Evolutionary conservation across 2,113 vertebrate species (phyloP).

Genomic region (Centropristis striata): DNA sequence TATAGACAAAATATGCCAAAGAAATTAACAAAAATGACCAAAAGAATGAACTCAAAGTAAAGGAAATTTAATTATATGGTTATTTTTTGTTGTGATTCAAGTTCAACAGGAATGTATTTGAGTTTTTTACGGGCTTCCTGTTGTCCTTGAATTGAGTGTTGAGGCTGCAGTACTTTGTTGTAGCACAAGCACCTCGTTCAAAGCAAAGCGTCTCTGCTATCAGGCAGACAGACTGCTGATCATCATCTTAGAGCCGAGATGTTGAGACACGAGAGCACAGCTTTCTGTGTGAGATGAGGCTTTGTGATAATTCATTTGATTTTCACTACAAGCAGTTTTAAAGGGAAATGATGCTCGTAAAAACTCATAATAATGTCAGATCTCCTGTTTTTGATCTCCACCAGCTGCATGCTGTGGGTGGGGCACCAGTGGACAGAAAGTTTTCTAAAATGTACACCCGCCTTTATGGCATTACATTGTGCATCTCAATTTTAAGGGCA

Average conservation of each 20-base stretch:
- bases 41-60: not conserved
- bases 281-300: conserved; percentile 8
- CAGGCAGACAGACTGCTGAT: not conserved
- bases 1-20: not conserved
- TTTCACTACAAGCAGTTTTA: not conserved
- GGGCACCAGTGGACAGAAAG: too few relatives aligned
- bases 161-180: not conserved
- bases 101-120: not conserved
- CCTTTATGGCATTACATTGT: too few relatives aligned
- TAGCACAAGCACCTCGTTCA: not conserved
- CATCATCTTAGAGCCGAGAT: not conserved
- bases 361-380: too few relatives aligned
- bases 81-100: not conserved
- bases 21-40: not conserved
- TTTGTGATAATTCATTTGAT: not conserved
- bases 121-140: not conserved
- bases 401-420: too few relatives aligned
- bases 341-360: not conserved
- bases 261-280: not conserved
- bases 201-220: not conserved
- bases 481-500: too few relatives aligned
- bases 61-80: not conserved
- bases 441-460: too few relatives aligned
- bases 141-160: not conserved
- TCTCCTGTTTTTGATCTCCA: too few relatives aligned